These are phyloP conservation scores for Carterocephalus palaemon DNA, from an alignment of 2,888 invertebrate species.

Conservation along the genomic window DNA sequence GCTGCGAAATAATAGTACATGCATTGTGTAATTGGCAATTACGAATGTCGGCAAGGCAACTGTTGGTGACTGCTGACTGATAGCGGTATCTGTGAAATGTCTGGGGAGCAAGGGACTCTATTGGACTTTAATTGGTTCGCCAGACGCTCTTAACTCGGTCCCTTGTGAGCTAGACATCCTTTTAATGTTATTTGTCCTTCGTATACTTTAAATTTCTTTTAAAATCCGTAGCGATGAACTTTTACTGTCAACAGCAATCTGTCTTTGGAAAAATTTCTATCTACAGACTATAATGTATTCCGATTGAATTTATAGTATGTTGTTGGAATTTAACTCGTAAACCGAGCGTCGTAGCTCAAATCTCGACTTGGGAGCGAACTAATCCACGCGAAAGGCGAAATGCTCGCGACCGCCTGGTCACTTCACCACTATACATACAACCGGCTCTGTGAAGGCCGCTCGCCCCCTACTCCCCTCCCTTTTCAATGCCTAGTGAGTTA, in stretches of 20 bases:
- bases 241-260: no score
- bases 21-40: slow-evolving; percentile 56
- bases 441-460: slow-evolving; percentile 76
- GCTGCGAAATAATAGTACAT: slow-evolving; percentile 26
- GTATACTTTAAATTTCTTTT: background rate
- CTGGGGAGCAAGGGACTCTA: slow-evolving; percentile 59
- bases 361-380: slow-evolving; percentile 59
- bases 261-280: no score
- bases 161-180: slow-evolving; percentile 40
- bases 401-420: slow-evolving; percentile 63
- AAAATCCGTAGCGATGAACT: no score
- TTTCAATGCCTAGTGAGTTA: slow-evolving; percentile 46
- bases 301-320: no score
- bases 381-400: slow-evolving; percentile 75
- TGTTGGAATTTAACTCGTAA: slow-evolving; percentile 19
- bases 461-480: slow-evolving; percentile 59
- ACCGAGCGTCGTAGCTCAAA: slow-evolving; percentile 27
- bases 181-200: slow-evolving; percentile 12
- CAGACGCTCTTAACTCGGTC: slow-evolving; percentile 51
- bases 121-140: slow-evolving; percentile 63
- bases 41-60: slow-evolving; percentile 56
- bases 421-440: slow-evolving; percentile 55
- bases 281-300: no score
- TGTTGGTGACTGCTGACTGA: slow-evolving; percentile 41
- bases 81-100: slow-evolving; percentile 53